phyloP scores from a whole-genome alignment of 1,140 invertebrate species.

The Cherax quadricarinatus region DNA sequence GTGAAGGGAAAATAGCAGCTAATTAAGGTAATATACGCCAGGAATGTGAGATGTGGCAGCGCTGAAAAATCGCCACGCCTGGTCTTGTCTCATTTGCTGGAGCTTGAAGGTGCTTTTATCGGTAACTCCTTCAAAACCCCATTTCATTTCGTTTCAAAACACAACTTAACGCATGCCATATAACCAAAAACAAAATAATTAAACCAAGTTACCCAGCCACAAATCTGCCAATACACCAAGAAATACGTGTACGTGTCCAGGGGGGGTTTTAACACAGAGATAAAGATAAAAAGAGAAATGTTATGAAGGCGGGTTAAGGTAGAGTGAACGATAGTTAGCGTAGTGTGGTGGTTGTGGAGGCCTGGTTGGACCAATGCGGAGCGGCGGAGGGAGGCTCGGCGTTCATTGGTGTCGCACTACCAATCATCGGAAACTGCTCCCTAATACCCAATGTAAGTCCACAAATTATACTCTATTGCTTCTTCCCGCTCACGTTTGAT shows the following conservation, averaged over 20 bases:
- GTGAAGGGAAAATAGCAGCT: not conserved
- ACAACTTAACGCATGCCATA: not conserved
- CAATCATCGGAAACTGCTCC: constrained; percentile 75
- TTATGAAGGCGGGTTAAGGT: not conserved
- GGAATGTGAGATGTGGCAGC: constrained; percentile 68
- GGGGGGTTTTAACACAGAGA: too few species aligned
- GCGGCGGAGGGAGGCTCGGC: constrained; percentile 62
- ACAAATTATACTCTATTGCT: constrained; percentile 83
- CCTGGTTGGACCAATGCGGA: constrained; percentile 67
- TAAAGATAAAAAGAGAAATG: too few species aligned
- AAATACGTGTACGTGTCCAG: too few species aligned
- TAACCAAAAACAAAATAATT: too few species aligned
- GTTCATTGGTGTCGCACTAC: constrained; percentile 76
- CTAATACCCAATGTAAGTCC: constrained; percentile 87
- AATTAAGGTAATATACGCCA: constrained; percentile 61
- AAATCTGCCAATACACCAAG: too few species aligned
- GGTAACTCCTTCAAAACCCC: not conserved
- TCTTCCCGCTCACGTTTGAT: constrained; percentile 74
- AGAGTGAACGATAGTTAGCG: not conserved
- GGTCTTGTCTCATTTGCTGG: constrained; percentile 72
- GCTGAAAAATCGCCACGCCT: constrained; percentile 70
- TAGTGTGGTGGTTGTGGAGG: not conserved
- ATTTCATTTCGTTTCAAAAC: constrained; percentile 21
- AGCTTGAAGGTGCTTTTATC: constrained; percentile 23
- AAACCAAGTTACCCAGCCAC: too few species aligned